Base-by-base conservation (phyloP, 2,888 invertebrate genomes). In the Apotomis turbidana region DNA sequence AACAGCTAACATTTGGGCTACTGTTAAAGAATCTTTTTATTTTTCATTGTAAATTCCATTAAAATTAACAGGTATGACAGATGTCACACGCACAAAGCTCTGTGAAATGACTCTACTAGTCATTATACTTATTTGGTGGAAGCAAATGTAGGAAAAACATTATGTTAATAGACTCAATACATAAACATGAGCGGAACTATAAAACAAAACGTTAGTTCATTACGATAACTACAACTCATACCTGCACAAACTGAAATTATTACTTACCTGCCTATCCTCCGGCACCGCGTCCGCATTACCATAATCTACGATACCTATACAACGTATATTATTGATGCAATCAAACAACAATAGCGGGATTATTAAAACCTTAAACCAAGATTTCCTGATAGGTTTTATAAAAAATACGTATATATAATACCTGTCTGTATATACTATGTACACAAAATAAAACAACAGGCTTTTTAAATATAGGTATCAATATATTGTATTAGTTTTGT, bases 231-330 rank as follows among this genome's bases (percentile, higher is more conserved):
- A 62, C 68, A 68, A 68, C 52, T 72, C 68, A 68, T 71, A 64
- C 58, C 64, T 54, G 60, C 59, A 60, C 60, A 67, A 71, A 68
- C 71, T 72, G 51, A 72, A 72, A 72, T 72, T 62, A 72, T 68
- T 55, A 71, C 15, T 61, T 66, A 66, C 71, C 59, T 66, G 55
- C 66, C 46, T 72, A 72, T 68, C 71, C 71, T 68, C 41, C 68
- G 71, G 71, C 71, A 72, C 68, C 57, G 71, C 52, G 54, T 60
- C 62, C 38, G 68, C 68, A 72, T 72, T 72, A 72, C 71, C 71
- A 72, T 68, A 72, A 68, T 72, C 68, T 57, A 44, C 41, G 57
- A 62, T 62, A 68, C 1, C 0, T 1, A 27, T 68, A 72, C 60
- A 61, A 71, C 61, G 67, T 55, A 66, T 55, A 71, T 61, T 71